Base-by-base conservation (phyloP, 2,888 invertebrate species). In the Hemistola chrysoprasaria region DNA sequence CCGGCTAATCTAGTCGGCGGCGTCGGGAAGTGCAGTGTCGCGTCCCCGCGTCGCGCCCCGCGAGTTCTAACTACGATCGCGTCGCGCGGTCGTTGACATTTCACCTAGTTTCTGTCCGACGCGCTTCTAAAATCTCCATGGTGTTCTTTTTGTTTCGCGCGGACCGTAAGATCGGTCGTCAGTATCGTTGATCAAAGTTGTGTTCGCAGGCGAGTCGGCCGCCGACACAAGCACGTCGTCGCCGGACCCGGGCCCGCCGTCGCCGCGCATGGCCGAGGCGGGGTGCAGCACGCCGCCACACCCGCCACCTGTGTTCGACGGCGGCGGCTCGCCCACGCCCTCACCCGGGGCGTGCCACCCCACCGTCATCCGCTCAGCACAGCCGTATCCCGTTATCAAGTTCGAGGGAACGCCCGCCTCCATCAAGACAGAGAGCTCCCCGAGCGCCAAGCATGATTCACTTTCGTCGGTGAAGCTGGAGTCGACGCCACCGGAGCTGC, bases 171-270 rank as follows among this genome's bases (percentile, higher is more conserved):
- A 22, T 21, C 65, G 55, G 56, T 62, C 55, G 59, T 56, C 57
- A 56, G 53, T 63, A 50, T 73, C 59, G 48, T 58, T 90, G 71
- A 91, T 78, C 77, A 22, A 42, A 44, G 74, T 85, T 45, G 77
- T 77, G 66, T 63, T 62, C 70, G 66, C 92, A 94, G 95, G 95
- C 90, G 97, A 96, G 91, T 96, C 96, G 81, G 94, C 96, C 90
- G 96, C 96, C 81, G 97, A 97, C 90, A 96, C 96, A 80, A 96
- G 95, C 84, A 96, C 96, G 79, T 96, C 96, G 79, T 97, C 96
- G 78, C 96, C 96, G 82, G 96, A 96, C 90, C 92, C 95, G 65
- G 93, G 94, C 81, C 95, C 95, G 78, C 92, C 94, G 81, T 96
- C 96, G 77, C 95, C 95, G 78, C 93, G 93, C 89, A 92, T 93